These are phyloP conservation scores for Centroberyx gerrardi DNA, from an alignment of 2,797 vertebrate genomes.

Conservation along the genomic window DNA sequence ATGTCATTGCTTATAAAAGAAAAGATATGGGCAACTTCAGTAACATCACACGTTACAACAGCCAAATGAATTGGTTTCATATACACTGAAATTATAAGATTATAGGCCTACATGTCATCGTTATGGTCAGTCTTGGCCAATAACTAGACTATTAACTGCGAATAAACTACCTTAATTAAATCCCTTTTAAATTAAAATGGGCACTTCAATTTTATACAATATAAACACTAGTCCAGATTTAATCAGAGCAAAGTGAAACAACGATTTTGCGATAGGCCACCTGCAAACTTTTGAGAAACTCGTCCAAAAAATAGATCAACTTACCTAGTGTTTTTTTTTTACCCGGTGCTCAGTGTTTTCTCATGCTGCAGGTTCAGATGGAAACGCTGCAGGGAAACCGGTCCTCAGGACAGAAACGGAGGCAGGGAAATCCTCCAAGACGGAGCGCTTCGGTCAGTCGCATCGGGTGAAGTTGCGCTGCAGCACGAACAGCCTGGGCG, in stretches of 20 bases:
- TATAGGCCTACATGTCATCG: conserved; percentile 13
- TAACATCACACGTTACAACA: no score
- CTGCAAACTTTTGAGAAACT: conserved; percentile 37
- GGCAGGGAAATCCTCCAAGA: conserved; percentile 25
- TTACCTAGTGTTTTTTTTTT: conserved; percentile 36
- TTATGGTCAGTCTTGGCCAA: neutral
- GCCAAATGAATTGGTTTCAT: no score
- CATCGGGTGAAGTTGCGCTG: conserved; percentile 50
- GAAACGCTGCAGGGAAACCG: conserved; percentile 47
- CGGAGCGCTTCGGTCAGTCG: conserved; percentile 19
- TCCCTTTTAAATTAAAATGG: neutral
- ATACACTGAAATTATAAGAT: neutral
- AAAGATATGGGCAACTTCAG: no score
- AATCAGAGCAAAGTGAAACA: neutral
- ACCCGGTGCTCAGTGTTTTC: conserved; percentile 3
- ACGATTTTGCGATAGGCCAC: conserved; percentile 1
- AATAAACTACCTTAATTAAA: neutral
- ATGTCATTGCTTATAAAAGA: no score
- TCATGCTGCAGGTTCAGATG: conserved; percentile 37
- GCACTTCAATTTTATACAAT: neutral
- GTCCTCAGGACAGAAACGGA: conserved; percentile 32
- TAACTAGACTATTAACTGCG: no score
- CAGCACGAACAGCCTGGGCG: conserved; percentile 21
- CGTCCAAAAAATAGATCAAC: neutral
- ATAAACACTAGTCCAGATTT: neutral